Evolutionary conservation across 1,140 invertebrate genomes (phyloP), one percentile per base, ranked within the genome.

Genomic region (Tetranychus cinnabarinus): DNA sequence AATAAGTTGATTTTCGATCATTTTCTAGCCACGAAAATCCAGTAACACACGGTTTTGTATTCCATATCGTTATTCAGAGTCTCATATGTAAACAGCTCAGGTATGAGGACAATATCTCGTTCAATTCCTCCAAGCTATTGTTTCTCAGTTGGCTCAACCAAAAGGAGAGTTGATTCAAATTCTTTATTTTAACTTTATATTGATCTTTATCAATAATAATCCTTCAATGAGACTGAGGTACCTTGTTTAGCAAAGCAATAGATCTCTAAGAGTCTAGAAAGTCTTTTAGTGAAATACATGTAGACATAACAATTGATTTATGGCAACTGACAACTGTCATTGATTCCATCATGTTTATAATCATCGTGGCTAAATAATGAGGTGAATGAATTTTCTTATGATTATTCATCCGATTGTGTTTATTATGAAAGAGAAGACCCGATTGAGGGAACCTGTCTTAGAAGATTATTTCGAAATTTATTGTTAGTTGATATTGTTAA

Each of bases 31-130:
- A n/a, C 2, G 34, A 15, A 12, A 66, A 34, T 36, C 73, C 73
- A 12, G 48, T 48, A 6, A 61, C 59, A 81, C 79, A 3, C 95
- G 76, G 66, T 88, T 85, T 68, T 15, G 15, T 23, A 37, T 12
- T 58, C 46, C 34, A 46, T 69, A 23, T 47, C 65, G 50, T 13
- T 62, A 13, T 68, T 59, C 61, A 70, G 67, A 4, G 61, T 61
- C 1, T 23, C 70, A 68, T 54, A 65, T 23, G 56, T 59, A 47
- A 71, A 73, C 0, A 73, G 56, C 60, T 75, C 73, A 1, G 73
- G 72, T 33, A 75, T 62, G 0, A 75, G 63, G 48, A 65, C 60
- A 15, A 67, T 42, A 1, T 48, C 45, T 15, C 65, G 50, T 2
- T 48, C 56, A 13, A 45, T 34, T 15, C 54, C 61, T 12, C 31